These are phyloP conservation scores for Eufriesea mexicana DNA, from an alignment of 1,140 invertebrate species.

Conservation along the genomic window DNA sequence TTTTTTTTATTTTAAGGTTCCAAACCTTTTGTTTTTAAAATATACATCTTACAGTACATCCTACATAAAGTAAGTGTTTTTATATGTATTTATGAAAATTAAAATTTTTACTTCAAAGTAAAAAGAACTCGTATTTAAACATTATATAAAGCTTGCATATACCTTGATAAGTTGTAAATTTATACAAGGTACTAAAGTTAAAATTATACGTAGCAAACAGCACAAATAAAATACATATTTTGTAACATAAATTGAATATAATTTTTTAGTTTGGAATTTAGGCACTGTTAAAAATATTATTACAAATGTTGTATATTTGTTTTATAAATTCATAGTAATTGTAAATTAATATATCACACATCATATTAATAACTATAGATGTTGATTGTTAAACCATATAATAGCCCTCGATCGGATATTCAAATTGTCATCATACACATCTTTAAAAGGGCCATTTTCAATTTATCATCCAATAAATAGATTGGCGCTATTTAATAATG, in stretches of 20 bases:
- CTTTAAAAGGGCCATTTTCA: too few relatives aligned
- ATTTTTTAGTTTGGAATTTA: constrained; percentile 10
- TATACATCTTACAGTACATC: not conserved
- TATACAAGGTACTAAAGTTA: not conserved
- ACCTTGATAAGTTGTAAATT: constrained; percentile 9
- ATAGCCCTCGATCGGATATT: not conserved
- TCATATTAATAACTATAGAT: not conserved
- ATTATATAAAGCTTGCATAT: constrained; percentile 1
- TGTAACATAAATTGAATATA: constrained; percentile 25
- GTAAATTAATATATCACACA: not conserved
- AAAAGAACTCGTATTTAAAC: not conserved
- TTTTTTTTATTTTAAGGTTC: constrained; percentile 7
- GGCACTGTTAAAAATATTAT: constrained; percentile 18
- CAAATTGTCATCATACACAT: too few relatives aligned
- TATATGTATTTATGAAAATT: not conserved
- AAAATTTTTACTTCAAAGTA: not conserved
- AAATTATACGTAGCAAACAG: not conserved
- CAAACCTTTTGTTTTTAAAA: not conserved
- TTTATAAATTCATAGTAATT: constrained; percentile 1
- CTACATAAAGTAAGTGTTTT: not conserved
- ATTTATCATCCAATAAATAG: too few relatives aligned
- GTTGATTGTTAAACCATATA: not conserved
- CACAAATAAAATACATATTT: constrained; percentile 26
- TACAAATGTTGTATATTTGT: constrained; percentile 20
- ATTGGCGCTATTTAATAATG: not conserved